Evolutionary conservation across 2,888 invertebrate genomes (phyloP).

Genomic region (Phyllotreta striolata): DNA sequence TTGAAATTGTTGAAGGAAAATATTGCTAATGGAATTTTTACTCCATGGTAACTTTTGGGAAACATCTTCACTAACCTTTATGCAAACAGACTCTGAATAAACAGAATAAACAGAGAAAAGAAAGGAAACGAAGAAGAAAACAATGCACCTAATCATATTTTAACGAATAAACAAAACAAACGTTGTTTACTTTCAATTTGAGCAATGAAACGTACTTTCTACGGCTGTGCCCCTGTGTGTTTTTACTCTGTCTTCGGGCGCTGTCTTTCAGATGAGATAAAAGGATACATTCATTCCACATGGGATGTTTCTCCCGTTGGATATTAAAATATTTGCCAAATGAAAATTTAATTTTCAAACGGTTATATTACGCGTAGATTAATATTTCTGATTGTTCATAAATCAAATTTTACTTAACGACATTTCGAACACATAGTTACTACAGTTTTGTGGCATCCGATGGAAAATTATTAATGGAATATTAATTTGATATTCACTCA

Average conservation of each 20-base stretch:
- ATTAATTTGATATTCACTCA: no score
- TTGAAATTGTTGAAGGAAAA: no score
- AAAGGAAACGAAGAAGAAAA: slow-evolving; percentile 18
- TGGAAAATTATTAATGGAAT: no score
- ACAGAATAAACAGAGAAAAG: slow-evolving; percentile 12
- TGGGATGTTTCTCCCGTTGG: slow-evolving; percentile 24
- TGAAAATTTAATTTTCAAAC: no score
- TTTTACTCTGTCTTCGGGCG: slow-evolving; percentile 38
- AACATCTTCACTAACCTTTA: neutral
- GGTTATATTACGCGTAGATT: no score
- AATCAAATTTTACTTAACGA: no score
- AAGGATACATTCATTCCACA: slow-evolving; percentile 35
- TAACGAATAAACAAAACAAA: slow-evolving; percentile 44
- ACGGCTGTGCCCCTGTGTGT: slow-evolving; percentile 44
- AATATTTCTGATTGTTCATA: no score
- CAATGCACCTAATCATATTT: slow-evolving; percentile 37
- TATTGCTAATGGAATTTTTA: no score
- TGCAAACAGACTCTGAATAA: neutral
- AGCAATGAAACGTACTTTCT: slow-evolving; percentile 52
- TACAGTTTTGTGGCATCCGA: no score
- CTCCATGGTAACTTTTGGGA: no score
- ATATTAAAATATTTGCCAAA: slow-evolving; percentile 1
- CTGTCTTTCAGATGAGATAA: slow-evolving; percentile 35
- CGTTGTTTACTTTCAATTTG: slow-evolving; percentile 54
- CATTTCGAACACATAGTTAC: no score